Percentiles rank a stretch among this genome's conserved stretches.
Evolutionary conservation across 2,888 invertebrate genomes (phyloP).

Genomic region (Drosophila nr. medialis): DNA sequence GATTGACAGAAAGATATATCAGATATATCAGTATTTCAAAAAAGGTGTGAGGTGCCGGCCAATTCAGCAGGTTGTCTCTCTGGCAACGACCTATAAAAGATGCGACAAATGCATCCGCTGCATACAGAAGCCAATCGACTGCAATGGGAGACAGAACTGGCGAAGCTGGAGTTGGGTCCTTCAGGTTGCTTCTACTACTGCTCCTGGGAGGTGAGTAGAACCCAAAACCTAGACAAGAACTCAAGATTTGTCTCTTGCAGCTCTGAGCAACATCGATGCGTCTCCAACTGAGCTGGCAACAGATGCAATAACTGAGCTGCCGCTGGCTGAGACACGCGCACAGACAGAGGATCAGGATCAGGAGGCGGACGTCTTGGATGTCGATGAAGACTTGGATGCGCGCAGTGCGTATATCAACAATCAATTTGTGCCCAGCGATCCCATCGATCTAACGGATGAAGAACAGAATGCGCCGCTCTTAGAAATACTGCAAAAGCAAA

Average conservation of each 20-base stretch:
- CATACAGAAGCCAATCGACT: conserved; percentile 52
- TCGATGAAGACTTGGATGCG: conserved; percentile 68
- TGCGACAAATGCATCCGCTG: conserved; percentile 23
- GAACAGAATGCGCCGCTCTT: conserved; percentile 66
- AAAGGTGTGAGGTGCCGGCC: conserved; percentile 47
- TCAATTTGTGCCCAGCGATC: conserved; percentile 69
- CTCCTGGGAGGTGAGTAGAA: conserved; percentile 46
- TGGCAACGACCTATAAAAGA: conserved; percentile 59
- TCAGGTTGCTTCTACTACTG: conserved; percentile 18
- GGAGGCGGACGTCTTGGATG: conserved; percentile 30
- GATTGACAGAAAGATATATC: conserved; percentile 51
- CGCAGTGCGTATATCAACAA: conserved; percentile 80
- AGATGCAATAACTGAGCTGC: conserved; percentile 14
- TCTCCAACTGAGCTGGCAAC: conserved; percentile 24
- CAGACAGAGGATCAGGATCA: conserved; percentile 37
- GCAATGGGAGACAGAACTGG: conserved; percentile 56
- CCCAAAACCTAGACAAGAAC: background rate
- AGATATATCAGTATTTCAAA: conserved; percentile 19
- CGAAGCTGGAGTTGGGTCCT: background rate
- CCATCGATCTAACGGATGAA: conserved; percentile 49
- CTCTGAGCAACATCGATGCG: conserved; percentile 1
- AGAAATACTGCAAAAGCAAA: conserved; percentile 76
- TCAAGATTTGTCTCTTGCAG: background rate
- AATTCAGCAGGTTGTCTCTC: conserved; percentile 30
- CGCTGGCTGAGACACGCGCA: conserved; percentile 43